Evolutionary conservation across 2,888 invertebrate species (phyloP), one percentile per base, ranked within the genome.

Genomic region (Oegoconia quadripuncta): DNA sequence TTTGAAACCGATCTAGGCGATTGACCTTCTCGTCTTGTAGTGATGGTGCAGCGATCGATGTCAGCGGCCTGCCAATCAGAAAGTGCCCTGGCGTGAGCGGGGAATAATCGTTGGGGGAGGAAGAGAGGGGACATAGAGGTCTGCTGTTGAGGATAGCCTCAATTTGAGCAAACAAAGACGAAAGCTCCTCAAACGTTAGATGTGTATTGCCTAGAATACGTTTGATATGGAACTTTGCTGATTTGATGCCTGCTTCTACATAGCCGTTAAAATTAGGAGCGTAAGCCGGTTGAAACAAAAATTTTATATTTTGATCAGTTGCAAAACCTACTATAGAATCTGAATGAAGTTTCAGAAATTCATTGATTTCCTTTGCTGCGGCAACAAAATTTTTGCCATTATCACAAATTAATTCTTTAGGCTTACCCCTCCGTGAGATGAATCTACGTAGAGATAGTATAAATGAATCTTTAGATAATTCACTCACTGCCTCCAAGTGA

Each of bases 61-160:
- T 43, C 2, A 43, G 22, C 8, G 44, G 36, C 5, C 42, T 13
- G n/a, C 47, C 44, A 15, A 52, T 44, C 2, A 47, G 11, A 27
- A 52, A 49, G 30, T 48, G 44, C 1, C 45, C 46, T 0, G 48
- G 46, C 5, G 44, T 49, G 1, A 52, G 25, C 0, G 49, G 44
- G 2, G 18, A 17, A 1, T 36, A 26, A 25, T 49, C 44, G 3
- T 23, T 25, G 11, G 41, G 41, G 14, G 36, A 17, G 3, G 42
- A 42, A 3, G 52, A 50, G 5, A 50, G 20, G 0, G 46, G 45
- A 1, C 43, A 40, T 4, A 50, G 41, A 6, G 46, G 50, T 1
- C 48, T 40, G 2, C 42, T 46, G 17, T 48, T 55, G 13, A 50
- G 17, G 13, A 49, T 42, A 2, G 46, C 48, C 23, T 48, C 46